phyloP scores from a whole-genome alignment of 2,113 vertebrate species.

The Nothoprocta pentlandii region DNA sequence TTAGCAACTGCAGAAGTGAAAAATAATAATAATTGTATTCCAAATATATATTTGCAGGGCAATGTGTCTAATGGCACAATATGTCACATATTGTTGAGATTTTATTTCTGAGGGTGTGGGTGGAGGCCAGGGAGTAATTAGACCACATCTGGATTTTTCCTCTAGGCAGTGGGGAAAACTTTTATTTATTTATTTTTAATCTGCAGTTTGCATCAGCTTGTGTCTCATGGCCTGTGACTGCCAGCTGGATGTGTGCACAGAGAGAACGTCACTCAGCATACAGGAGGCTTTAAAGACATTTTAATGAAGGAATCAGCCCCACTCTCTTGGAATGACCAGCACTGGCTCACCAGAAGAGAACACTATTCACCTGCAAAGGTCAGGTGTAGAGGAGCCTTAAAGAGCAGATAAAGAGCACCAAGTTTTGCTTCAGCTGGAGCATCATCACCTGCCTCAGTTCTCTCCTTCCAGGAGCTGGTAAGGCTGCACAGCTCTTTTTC shows the following conservation, averaged over 20 bases:
- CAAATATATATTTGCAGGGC: neutral
- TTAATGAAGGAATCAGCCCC: neutral
- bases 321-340: neutral
- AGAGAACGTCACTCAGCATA: neutral
- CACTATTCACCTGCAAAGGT: neutral
- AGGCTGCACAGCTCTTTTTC: neutral
- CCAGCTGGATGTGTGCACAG: neutral
- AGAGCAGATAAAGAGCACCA: neutral
- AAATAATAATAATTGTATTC: neutral
- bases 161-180: neutral
- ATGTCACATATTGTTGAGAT: neutral
- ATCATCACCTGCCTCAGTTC: neutral
- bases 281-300: neutral
- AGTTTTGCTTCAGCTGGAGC: neutral
- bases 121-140: neutral
- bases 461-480: neutral
- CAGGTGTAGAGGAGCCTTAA: neutral
- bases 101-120: neutral
- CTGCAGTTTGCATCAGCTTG: neutral
- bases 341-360: neutral
- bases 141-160: neutral
- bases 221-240: neutral
- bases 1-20: neutral
- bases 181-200: neutral
- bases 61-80: neutral